Percentiles rank a stretch among this genome's conserved stretches.
phyloP scores from a whole-genome alignment of 2,888 invertebrate genomes.

The Agrilus mali region DNA sequence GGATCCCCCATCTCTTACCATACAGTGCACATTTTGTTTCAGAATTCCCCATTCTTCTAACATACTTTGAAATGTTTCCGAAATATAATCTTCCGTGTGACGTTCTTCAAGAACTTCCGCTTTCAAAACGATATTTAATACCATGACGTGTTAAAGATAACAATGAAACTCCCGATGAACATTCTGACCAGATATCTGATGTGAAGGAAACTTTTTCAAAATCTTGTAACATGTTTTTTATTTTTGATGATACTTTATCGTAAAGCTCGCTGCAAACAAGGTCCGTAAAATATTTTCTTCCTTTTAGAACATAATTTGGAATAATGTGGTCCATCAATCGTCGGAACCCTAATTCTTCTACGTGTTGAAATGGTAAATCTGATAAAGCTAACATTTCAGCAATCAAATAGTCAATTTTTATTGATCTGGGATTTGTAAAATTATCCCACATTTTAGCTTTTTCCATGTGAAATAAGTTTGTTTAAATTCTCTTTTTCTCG shows the following conservation, averaged over 20 bases:
- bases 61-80: constrained; percentile 5
- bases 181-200: constrained; percentile 6
- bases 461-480: constrained; percentile 3
- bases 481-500: constrained; percentile 4
- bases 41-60: constrained; percentile 6
- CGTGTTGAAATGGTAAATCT: no score
- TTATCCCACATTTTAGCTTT: constrained; percentile 4
- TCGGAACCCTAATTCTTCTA: background rate
- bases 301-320: constrained; percentile 6
- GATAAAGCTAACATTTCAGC: constrained; percentile 2
- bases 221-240: constrained; percentile 6
- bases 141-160: constrained; percentile 5
- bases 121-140: constrained; percentile 4
- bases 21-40: no score
- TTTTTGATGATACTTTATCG: constrained; percentile 5
- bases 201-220: constrained; percentile 7
- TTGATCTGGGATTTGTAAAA: constrained; percentile 1
- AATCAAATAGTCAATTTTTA: constrained; percentile 5
- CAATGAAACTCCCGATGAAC: constrained; percentile 4
- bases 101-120: no score
- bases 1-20: no score
- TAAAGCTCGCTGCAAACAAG: constrained; percentile 5
- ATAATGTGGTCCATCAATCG: constrained; percentile 6
- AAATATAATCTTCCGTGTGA: constrained; percentile 4
- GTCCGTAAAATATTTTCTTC: constrained; percentile 4